Evolutionary conservation across 2,888 invertebrate genomes (phyloP), one percentile per base, ranked within the genome.

Genomic region (Agapetus fuscipes): DNA sequence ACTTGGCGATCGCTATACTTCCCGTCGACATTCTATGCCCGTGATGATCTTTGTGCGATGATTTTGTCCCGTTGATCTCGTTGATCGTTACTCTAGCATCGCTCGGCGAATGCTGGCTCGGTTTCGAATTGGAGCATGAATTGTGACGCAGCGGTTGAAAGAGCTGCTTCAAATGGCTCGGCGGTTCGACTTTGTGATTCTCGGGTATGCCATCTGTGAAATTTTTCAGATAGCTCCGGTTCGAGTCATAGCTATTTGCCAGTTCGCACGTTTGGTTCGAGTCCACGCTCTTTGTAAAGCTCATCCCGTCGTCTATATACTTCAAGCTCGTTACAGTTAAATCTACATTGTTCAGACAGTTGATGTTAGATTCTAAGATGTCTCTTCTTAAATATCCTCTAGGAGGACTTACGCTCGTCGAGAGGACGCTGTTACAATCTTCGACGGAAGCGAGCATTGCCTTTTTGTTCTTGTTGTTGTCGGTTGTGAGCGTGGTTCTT

Each of bases 271-370:
- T 54, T 46, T 69, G 68, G 3, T 66, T 53, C 0, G 70, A 70
- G 46, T 70, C 69, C 30, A 68, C 53, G 47, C 70, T 70, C 49
- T 69, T 70, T 37, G 69, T 68, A 46, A 60, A 66, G 49, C 70
- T 70, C 28, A 68, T 48, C 1, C 67, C 69, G 52, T 77, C 78
- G 50, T 77, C 77, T 44, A 77, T 77, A 48, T 72, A 77, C 52
- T 75, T 76, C 24, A 77, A 58, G 27, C 74, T 75, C 41, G 76
- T 75, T 17, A 78, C 69, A 2, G 65, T 65, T 37, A 65, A 50
- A 53, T 65, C 65, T 2, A 62, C 63, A 47, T 65, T 66, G 48
- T 65, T 66, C 41, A 65, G 52, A 33, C 62, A 29, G 49, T 68
- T 68, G 3, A 66, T 65, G 46, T 69, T 70, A 14, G 66, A 65